Evolutionary conservation across 2,113 vertebrate genomes (phyloP), one percentile per base, ranked within the genome.

Genomic region (Tyrannus savana): DNA sequence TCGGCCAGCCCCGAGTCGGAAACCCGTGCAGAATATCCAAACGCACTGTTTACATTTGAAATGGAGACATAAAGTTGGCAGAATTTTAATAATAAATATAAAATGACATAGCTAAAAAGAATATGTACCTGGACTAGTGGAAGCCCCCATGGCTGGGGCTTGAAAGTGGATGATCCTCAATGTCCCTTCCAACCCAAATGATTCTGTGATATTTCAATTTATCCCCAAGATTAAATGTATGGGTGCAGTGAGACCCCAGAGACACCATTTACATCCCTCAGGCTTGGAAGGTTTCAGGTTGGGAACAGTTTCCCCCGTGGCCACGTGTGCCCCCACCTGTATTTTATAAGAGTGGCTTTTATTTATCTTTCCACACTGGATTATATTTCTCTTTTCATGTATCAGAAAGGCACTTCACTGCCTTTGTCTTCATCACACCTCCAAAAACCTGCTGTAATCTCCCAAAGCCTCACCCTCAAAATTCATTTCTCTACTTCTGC

Each of bases 231-330:
- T 15, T 10, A 22, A 30, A 18, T 7, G 18, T 16, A 3, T 14
- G 49, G 19, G 19, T 10, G n/a, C 53, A 39, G 56, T 1, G 39
- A 75, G 16, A 19, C 24, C 35, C 44, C 18, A 7, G 1, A 6
- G 14, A n/a, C 18, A 12, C 4, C 9, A 21, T 22, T 75, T 27
- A 3, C 62, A 31, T 12, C 68, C 30, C 28, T 35, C 50, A 33
- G 47, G 18, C 27, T 39, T 18, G 46, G 49, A 19, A 33, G 44
- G 49, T 59, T 79, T 58, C 5, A 2, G n/a, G 22, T 7, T 18
- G 6, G 31, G 73, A n/a, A n/a, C 31, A 25, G 22, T 5, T 9
- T 8, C 23, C 28, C 10, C 9, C 39, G 5, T 0, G 4, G 7
- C 68, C 42, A 8, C 10, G 2, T 0, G 24, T 46, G 27, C 14